These are phyloP conservation scores for Rhea americana DNA, from an alignment of 2,113 vertebrate genomes.

Conservation along the genomic window DNA sequence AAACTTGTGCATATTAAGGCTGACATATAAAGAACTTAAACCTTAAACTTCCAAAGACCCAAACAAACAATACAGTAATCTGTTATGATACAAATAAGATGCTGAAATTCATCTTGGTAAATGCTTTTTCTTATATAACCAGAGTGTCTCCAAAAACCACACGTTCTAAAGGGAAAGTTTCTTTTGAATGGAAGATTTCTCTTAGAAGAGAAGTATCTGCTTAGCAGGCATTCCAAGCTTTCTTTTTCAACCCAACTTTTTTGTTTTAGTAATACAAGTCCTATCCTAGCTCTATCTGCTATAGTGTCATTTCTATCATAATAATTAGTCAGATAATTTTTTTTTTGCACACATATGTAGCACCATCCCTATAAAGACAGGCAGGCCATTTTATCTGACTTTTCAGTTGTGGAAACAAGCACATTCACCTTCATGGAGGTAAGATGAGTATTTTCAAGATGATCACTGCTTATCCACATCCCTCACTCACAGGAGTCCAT, in stretches of 20 bases:
- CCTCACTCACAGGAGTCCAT: neutral
- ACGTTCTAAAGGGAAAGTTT: neutral
- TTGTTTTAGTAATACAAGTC: neutral
- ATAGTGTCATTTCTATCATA: neutral
- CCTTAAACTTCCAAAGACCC: neutral
- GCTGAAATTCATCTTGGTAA: slow-evolving; percentile 3
- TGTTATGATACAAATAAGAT: slow-evolving; percentile 2
- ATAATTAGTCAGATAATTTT: neutral
- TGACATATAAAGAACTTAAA: slow-evolving; percentile 15
- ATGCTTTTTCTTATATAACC: neutral
- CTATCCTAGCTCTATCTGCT: neutral
- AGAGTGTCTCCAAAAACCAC: neutral
- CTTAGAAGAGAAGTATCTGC: neutral
- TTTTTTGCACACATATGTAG: neutral
- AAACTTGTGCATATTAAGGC: slow-evolving; percentile 27
- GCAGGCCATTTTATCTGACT: neutral
- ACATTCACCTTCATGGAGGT: neutral
- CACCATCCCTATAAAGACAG: neutral
- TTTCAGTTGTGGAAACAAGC: neutral
- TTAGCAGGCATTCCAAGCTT: neutral
- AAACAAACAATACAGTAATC: neutral
- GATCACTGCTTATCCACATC: neutral
- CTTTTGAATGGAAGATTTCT: neutral
- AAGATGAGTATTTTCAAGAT: neutral
- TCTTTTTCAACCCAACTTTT: neutral